These are phyloP conservation scores for Suricata suricatta DNA, from an alignment of 2,113 vertebrate species.

Conservation along the genomic window DNA sequence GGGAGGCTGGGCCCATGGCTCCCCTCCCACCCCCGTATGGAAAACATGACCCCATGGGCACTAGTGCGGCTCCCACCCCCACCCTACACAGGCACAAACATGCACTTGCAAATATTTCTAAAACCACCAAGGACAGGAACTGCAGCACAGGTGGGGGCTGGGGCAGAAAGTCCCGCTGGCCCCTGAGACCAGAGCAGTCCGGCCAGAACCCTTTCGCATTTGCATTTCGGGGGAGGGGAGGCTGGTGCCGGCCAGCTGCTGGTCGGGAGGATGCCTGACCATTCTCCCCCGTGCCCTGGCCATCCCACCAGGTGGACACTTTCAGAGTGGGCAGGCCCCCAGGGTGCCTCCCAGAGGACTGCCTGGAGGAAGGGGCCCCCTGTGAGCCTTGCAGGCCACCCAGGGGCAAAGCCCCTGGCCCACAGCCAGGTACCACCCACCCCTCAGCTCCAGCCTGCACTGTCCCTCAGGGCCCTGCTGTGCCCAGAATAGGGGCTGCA, in stretches of 20 bases:
- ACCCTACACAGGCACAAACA: constrained; percentile 36
- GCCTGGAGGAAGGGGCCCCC: background rate
- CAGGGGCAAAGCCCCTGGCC: accelerated
- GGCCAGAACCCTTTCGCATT: background rate
- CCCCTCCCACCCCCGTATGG: background rate
- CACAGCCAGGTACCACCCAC: background rate
- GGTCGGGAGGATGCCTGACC: background rate
- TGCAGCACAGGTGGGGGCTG: constrained; percentile 48
- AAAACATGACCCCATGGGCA: background rate
- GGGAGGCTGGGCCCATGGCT: no score
- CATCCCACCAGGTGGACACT: background rate
- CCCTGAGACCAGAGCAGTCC: background rate
- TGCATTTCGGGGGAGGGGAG: background rate
- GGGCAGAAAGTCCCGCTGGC: constrained; percentile 25
- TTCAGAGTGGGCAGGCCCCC: background rate
- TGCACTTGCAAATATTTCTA: constrained; percentile 64
- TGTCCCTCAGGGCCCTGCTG: background rate
- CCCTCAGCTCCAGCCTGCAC: background rate
- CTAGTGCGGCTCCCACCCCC: background rate
- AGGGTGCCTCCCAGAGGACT: background rate
- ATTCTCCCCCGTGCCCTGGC: no score
- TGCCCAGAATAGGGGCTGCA: background rate
- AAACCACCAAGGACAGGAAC: constrained; percentile 42
- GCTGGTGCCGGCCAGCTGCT: background rate
- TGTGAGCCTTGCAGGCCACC: accelerated